Base-by-base conservation (phyloP, 2,888 invertebrate species). In the Phasia obesa region DNA sequence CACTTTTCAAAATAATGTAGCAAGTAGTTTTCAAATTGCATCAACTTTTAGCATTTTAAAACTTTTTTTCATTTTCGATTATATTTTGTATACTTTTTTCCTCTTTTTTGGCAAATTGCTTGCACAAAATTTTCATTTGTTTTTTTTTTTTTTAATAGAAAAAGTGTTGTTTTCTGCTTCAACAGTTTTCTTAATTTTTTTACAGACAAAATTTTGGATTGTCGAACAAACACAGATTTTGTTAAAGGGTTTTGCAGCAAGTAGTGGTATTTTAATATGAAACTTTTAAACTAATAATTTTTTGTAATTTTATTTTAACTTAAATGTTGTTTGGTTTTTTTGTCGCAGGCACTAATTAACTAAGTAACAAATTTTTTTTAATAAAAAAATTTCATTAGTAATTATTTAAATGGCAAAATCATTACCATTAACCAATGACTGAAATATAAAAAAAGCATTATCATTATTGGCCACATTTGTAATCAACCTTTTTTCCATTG, bases 61-160 rank as follows among this genome's bases (percentile, higher is more conserved):
- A 51, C 17, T 19, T 35, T 57, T 35, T 67, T 71, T 38, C 35
- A 13, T 19, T 42, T 60, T 51, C 31, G 27, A 62, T 17, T 62
- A 23, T 64, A 62, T 55, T 65, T 76, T 74, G 31, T 57, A 76
- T 65, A 70, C 49, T 83, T 70, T 76, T 82, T 60, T 44, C 35
- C 79, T 79, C 51, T 49, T 84, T 78, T 84, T 83, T 89, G 87
- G 87, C 87, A 88, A 89, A 75, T 86, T 88, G 79, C 79, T 79
- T 67, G 88, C 88, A 87, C 85, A 86, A 86, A 88, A 86, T 86
- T 85, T 88, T 86, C 86, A 87, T 87, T 88, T 87, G 88, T 83
- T 75, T 75, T 62, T 62, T 64, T 35, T 3, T 7, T 51, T 82
- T 82, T n/a, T n/a, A n/a, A n/a, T n/a, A n/a, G n/a, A n/a, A n/a